Evolutionary conservation across 2,113 vertebrate species (phyloP).

Genomic region (Oostethus manadensis): DNA sequence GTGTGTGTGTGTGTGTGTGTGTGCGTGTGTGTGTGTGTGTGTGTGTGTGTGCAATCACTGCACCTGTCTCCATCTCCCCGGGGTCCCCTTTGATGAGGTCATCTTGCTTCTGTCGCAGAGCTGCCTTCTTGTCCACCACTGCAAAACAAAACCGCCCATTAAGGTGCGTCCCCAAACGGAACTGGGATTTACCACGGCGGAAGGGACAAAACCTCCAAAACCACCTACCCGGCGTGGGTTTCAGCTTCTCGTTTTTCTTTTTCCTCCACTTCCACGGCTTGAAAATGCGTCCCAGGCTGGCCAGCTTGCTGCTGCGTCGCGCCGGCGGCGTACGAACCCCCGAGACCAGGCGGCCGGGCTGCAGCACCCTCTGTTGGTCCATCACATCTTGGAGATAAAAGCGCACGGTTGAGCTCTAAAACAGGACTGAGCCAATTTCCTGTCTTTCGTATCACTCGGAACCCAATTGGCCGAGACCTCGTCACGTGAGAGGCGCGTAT

Average conservation of each 20-base stretch:
- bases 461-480: constrained; percentile 3
- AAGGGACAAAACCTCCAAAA: background rate
- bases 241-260: constrained; percentile 94
- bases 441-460: background rate
- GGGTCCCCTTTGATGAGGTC: constrained; percentile 81
- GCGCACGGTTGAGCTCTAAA: background rate
- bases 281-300: constrained; percentile 93
- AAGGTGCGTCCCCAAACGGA: background rate
- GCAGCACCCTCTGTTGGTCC: constrained; percentile 83
- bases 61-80: constrained; percentile 82
- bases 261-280: constrained; percentile 99
- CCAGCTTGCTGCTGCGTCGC: constrained; percentile 91
- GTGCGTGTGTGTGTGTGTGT: constrained; percentile 6
- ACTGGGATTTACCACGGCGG: background rate
- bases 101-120: constrained; percentile 76
- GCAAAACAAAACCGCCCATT: constrained; percentile 34
- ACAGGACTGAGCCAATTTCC: background rate
- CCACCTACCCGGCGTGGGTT: constrained; percentile 80
- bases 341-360: constrained; percentile 84
- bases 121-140: constrained; percentile 86
- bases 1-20: background rate
- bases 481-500: constrained; percentile 24
- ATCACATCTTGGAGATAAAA: constrained; percentile 74
- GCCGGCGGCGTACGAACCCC: constrained; percentile 89
- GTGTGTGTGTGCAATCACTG: constrained; percentile 17